A percentile compares a stretch with the other conserved stretches of the same genome.
These are phyloP conservation scores for Manacus vitellinus DNA, from an alignment of 2,113 vertebrate genomes.

Conservation along the genomic window DNA sequence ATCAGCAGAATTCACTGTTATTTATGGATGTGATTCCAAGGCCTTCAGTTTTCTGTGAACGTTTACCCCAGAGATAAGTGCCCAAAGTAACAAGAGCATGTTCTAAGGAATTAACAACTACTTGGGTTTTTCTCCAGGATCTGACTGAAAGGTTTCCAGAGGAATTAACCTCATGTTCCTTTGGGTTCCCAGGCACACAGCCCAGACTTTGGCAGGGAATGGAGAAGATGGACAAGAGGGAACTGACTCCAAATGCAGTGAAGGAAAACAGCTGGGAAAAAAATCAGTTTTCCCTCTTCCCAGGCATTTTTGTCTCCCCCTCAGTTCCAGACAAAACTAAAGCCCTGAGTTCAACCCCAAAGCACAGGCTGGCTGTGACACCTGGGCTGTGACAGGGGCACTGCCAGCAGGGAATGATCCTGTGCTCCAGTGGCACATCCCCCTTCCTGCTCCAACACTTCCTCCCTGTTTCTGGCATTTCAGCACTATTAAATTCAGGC, in stretches of 20 bases:
- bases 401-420: not conserved
- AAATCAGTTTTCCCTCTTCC: too few species aligned
- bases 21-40: not conserved
- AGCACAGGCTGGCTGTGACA: not conserved
- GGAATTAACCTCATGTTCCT: rapidly evolving
- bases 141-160: not conserved
- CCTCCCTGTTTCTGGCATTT: not conserved
- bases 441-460: not conserved
- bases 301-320: not conserved
- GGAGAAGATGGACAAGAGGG: too few species aligned
- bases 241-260: too few species aligned
- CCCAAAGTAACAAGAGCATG: not conserved
- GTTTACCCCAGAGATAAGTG: not conserved
- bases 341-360: not conserved
- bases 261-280: not conserved
- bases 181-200: rapidly evolving
- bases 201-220: not conserved
- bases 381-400: not conserved
- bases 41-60: not conserved
- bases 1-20: not conserved
- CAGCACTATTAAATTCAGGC: not conserved
- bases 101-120: not conserved
- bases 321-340: not conserved
- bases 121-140: not conserved
- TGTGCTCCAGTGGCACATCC: not conserved